Percentiles rank a stretch among this genome's conserved stretches.
phyloP scores from a whole-genome alignment of 2,888 invertebrate species.

The Aleiodes alternator region DNA sequence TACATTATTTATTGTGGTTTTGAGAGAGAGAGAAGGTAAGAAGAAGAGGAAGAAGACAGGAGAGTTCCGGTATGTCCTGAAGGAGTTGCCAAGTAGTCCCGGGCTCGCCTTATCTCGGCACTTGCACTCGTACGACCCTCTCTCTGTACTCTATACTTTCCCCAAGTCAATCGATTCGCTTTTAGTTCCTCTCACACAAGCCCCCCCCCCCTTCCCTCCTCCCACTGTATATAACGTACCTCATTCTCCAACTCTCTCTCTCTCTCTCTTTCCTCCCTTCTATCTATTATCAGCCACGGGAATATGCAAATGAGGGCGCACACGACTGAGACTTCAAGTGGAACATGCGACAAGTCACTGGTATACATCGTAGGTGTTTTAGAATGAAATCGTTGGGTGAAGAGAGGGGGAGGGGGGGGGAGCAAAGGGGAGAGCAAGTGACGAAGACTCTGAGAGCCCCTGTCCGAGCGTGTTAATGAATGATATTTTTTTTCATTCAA shows the following conservation, averaged over 20 bases:
- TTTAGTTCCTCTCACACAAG: constrained; percentile 34
- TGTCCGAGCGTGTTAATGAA: constrained; percentile 71
- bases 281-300: constrained; percentile 59
- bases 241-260: constrained; percentile 18
- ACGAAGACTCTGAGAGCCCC: constrained; percentile 63
- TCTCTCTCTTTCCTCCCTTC: constrained; percentile 14
- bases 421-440: constrained; percentile 16
- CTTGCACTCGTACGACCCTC: constrained; percentile 37
- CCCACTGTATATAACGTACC: constrained; percentile 22
- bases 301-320: constrained; percentile 46
- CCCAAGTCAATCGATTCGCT: constrained; percentile 53
- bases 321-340: constrained; percentile 43
- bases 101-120: constrained; percentile 39
- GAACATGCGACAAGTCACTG: constrained; percentile 22
- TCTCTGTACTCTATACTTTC: constrained; percentile 32
- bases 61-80: background rate
- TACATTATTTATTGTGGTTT: constrained; percentile 11
- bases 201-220: too few species aligned
- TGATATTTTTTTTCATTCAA: constrained; percentile 74
- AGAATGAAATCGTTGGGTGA: constrained; percentile 2
- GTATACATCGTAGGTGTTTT: constrained; percentile 18
- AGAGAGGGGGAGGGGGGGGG: constrained; percentile 16
- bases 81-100: constrained; percentile 25
- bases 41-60: background rate
- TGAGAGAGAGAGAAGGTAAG: background rate